Percentiles rank a stretch among this genome's conserved stretches.
These are phyloP conservation scores for Caenorhabditis auriculariae DNA, from an alignment of 2,888 invertebrate genomes.

Conservation along the genomic window DNA sequence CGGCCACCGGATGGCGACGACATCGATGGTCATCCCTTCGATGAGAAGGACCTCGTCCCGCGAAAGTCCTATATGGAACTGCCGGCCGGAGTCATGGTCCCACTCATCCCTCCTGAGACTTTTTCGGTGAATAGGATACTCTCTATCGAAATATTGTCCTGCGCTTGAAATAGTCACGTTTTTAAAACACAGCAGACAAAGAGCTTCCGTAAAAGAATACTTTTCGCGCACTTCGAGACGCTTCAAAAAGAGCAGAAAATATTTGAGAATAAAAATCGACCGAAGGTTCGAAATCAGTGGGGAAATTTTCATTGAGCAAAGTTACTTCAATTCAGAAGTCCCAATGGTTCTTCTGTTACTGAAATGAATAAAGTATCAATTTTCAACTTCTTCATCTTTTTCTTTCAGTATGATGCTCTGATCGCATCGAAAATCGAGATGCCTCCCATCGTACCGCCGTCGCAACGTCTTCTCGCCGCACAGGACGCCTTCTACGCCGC, in stretches of 20 bases:
- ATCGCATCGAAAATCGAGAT: conserved; percentile 86
- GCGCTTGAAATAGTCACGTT: neutral
- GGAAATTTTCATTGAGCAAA: no score
- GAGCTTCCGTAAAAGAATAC: no score
- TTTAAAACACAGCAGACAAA: neutral
- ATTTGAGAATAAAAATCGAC: no score
- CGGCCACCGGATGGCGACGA: conserved; percentile 24
- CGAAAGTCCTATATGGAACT: conserved; percentile 71
- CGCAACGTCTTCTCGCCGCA: conserved; percentile 85
- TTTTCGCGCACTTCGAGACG: no score
- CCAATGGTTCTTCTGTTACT: no score
- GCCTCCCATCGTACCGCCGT: conserved; percentile 92
- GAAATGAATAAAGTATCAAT: no score
- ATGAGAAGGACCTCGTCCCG: conserved; percentile 30
- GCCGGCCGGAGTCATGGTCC: conserved; percentile 95
- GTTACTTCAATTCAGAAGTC: no score
- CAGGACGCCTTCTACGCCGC: conserved; percentile 86
- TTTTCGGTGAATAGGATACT: conserved; percentile 65
- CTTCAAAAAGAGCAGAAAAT: no score
- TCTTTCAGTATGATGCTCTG: conserved; percentile 78
- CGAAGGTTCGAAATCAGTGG: no score
- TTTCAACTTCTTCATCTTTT: no score
- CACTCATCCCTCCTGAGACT: conserved; percentile 90
- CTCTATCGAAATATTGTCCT: neutral
- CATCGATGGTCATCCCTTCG: conserved; percentile 39